phyloP scores from a whole-genome alignment of 2,113 vertebrate genomes.

The Menura novaehollandiae region DNA sequence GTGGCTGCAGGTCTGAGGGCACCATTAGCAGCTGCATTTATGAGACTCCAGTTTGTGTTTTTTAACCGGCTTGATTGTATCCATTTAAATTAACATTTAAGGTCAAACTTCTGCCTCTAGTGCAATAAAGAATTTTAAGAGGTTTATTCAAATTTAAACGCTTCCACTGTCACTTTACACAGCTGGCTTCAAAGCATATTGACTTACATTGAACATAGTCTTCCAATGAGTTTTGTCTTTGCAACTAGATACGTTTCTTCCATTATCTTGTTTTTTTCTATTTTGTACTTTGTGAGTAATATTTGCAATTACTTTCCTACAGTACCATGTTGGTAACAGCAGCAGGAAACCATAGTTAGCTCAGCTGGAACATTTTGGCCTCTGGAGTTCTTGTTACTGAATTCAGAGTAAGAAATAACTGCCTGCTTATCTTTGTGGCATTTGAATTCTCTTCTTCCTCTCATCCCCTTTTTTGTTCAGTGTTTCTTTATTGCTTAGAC shows the following conservation, averaged over 20 bases:
- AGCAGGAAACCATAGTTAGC: constrained; percentile 26
- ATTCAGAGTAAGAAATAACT: constrained; percentile 8
- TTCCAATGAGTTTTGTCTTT: background rate
- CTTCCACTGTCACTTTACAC: background rate
- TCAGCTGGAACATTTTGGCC: constrained; percentile 31
- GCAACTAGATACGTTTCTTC: background rate
- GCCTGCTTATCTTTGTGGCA: background rate
- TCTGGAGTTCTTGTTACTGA: background rate
- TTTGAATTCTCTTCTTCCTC: background rate
- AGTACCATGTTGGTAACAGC: background rate
- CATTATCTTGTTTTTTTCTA: background rate
- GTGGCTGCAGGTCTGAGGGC: background rate
- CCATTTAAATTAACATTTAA: background rate
- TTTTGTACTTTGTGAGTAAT: constrained; percentile 3
- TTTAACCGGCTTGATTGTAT: background rate
- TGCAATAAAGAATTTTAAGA: background rate
- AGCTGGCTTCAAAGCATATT: background rate
- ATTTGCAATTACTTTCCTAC: constrained; percentile 11
- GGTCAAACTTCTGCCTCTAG: background rate
- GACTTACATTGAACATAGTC: background rate
- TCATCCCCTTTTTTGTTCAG: background rate
- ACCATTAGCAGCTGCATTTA: background rate
- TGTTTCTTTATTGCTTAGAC: background rate
- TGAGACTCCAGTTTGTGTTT: background rate
- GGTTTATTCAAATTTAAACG: background rate